phyloP scores from a whole-genome alignment of 2,113 vertebrate species.

The Hypocryptadius cinnamomeus region DNA sequence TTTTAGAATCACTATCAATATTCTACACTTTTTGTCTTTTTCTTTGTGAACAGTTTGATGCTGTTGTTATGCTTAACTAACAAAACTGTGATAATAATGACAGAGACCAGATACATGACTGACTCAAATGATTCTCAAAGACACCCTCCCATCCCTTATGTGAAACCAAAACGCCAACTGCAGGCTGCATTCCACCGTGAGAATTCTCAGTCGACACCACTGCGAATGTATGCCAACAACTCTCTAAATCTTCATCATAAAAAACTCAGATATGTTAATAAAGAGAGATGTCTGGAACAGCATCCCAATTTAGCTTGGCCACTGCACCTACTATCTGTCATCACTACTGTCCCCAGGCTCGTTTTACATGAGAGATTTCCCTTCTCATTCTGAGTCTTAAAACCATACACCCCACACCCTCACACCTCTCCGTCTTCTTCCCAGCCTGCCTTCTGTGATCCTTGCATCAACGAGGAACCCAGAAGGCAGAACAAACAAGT shows the following conservation, averaged over 20 bases:
- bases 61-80: background rate
- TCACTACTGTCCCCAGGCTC: background rate
- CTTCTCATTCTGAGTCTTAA: background rate
- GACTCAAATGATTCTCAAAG: background rate
- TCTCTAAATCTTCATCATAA: background rate
- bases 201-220: background rate
- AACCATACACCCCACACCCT: background rate
- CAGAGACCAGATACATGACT: background rate
- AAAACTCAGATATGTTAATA: background rate
- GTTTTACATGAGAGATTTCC: background rate
- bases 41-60: background rate
- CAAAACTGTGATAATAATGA: background rate
- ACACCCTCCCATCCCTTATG: background rate
- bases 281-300: background rate
- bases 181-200: background rate
- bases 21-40: background rate
- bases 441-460: background rate
- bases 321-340: background rate
- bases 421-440: background rate
- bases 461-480: background rate
- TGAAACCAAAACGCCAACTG: background rate
- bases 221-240: accelerated
- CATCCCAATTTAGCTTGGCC: background rate
- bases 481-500: background rate
- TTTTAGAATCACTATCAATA: background rate